Percentiles rank a stretch among this genome's conserved stretches.
Conservation (phyloP, 2,888 invertebrate species). For the Actias luna region DNA sequence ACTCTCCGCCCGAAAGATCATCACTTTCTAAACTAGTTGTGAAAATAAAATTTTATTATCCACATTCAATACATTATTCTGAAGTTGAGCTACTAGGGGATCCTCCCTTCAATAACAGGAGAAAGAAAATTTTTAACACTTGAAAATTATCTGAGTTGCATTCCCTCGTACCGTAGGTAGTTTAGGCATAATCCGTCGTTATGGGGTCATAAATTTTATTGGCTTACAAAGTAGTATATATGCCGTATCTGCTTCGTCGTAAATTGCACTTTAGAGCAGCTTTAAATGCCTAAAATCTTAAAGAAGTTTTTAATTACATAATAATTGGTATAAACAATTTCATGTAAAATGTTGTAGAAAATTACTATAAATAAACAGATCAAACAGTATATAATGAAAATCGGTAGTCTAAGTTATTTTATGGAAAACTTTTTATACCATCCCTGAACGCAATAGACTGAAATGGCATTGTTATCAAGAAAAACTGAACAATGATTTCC, state of each 20-base stretch:
- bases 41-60: constrained; percentile 77
- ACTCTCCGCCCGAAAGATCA: constrained; percentile 68
- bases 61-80: constrained; percentile 69
- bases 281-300: background rate
- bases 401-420: too few species aligned
- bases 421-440: too few species aligned
- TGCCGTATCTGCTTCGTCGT: background rate
- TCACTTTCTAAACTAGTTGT: constrained; percentile 67
- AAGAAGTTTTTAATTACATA: background rate
- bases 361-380: too few species aligned
- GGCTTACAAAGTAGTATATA: background rate
- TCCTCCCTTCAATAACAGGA: constrained; percentile 48
- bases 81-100: constrained; percentile 40
- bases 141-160: constrained; percentile 34
- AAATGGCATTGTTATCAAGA: too few species aligned
- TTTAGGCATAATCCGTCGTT: background rate
- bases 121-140: constrained; percentile 37
- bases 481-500: too few species aligned
- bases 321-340: too few species aligned
- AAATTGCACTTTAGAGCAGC: background rate
- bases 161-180: constrained; percentile 23
- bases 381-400: too few species aligned
- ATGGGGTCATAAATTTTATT: constrained; percentile 7
- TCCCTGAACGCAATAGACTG: too few species aligned
- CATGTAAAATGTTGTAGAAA: too few species aligned